These are phyloP conservation scores for Oncorhynchus keta DNA, from an alignment of 2,113 vertebrate genomes.

Conservation along the genomic window DNA sequence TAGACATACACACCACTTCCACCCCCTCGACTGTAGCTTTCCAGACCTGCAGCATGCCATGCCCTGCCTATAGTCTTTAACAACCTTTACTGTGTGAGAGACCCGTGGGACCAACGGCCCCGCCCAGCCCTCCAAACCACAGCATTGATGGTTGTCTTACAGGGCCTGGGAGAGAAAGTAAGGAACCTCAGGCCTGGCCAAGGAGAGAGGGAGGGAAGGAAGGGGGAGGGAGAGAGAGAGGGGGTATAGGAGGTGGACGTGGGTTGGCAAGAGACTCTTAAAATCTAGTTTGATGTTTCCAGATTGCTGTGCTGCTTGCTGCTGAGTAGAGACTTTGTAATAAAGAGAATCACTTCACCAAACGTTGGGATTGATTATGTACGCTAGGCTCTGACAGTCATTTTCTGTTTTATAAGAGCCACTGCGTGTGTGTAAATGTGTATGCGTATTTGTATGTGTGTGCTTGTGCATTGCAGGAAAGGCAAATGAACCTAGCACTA, in stretches of 20 bases:
- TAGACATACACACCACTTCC: too few relatives aligned
- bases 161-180: neutral
- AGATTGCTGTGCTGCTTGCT: too few relatives aligned
- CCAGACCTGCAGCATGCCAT: too few relatives aligned
- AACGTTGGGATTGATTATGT: neutral
- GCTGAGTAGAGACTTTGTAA: neutral
- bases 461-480: too few relatives aligned
- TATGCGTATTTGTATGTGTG: too few relatives aligned
- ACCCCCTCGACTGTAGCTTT: too few relatives aligned
- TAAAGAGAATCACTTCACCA: neutral
- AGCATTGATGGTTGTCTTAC: neutral
- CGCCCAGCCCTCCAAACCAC: neutral
- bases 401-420: neutral
- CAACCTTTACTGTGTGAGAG: neutral
- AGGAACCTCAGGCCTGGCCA: neutral
- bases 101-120: neutral
- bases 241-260: neutral
- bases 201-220: neutral
- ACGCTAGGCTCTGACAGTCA: constrained; percentile 14
- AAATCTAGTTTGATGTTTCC: too few relatives aligned
- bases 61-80: too few relatives aligned
- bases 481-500: too few relatives aligned
- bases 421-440: too few relatives aligned
- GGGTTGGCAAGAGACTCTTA: neutral
- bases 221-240: neutral